phyloP scores from a whole-genome alignment of 2,888 invertebrate species.

The Trachelus troglodyta region DNA sequence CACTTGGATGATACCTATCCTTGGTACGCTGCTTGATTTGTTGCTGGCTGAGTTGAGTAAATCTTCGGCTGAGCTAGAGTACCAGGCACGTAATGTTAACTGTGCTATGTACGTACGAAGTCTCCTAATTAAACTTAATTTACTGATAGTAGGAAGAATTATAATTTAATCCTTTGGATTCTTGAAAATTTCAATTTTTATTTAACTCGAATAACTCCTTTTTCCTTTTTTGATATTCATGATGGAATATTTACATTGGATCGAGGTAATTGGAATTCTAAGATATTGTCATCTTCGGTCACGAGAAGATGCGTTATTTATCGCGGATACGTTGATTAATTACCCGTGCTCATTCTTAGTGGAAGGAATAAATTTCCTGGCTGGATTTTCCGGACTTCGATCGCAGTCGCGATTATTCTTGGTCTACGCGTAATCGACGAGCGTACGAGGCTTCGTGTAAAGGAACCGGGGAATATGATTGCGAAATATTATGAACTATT shows the following conservation, averaged over 20 bases:
- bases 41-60: slow-evolving; percentile 33
- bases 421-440: background rate
- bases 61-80: slow-evolving; percentile 20
- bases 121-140: background rate
- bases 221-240: too few species aligned
- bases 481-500: background rate
- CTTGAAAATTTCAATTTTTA: background rate
- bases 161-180: background rate
- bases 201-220: too few species aligned
- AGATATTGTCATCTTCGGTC: background rate
- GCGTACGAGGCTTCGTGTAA: background rate
- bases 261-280: background rate
- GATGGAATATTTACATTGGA: too few species aligned
- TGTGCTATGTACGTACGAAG: background rate
- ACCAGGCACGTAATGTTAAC: background rate
- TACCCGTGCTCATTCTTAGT: background rate
- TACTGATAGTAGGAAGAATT: background rate
- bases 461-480: background rate
- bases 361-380: background rate
- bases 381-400: background rate
- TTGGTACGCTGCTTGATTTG: slow-evolving; percentile 40
- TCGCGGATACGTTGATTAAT: background rate
- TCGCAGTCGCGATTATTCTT: background rate
- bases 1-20: slow-evolving; percentile 16
- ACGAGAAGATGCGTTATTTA: background rate